Conservation (phyloP, 2,113 vertebrate genomes). For the Aythya baeri region DNA sequence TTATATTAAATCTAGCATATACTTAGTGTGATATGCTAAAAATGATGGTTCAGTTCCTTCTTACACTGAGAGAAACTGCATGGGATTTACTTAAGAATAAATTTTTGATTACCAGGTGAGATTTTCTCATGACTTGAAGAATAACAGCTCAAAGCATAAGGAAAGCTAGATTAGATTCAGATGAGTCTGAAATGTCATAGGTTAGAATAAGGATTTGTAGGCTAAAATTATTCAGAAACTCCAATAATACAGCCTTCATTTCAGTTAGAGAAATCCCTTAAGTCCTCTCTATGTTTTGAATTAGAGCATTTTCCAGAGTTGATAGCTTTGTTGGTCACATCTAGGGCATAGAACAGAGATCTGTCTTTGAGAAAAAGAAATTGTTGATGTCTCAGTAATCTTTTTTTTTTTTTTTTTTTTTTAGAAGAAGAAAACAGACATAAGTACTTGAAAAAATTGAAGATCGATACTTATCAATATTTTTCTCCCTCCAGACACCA, state of each 20-base stretch:
- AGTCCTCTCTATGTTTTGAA: not conserved
- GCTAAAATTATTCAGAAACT: not conserved
- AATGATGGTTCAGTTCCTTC: not conserved
- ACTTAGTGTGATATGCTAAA: not conserved
- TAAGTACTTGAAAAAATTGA: not conserved
- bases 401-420: not conserved
- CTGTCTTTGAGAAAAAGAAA: not conserved
- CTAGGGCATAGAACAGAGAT: not conserved
- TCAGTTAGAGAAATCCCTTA: not conserved
- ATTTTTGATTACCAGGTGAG: not conserved
- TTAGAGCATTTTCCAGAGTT: not conserved
- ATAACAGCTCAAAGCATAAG: not conserved
- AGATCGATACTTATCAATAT: rapidly evolving
- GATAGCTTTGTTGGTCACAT: not conserved
- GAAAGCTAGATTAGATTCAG: not conserved
- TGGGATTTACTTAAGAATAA: not conserved
- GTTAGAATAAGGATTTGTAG: not conserved
- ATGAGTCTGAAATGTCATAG: not conserved
- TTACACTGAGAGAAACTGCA: rapidly evolving
- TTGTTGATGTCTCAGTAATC: not conserved
- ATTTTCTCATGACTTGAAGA: not conserved
- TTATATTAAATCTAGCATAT: not conserved
- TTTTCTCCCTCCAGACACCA: not conserved
- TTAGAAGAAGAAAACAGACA: not conserved
- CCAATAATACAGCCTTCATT: not conserved